phyloP scores from a whole-genome alignment of 2,113 vertebrate species.

The Trogon surrucura region DNA sequence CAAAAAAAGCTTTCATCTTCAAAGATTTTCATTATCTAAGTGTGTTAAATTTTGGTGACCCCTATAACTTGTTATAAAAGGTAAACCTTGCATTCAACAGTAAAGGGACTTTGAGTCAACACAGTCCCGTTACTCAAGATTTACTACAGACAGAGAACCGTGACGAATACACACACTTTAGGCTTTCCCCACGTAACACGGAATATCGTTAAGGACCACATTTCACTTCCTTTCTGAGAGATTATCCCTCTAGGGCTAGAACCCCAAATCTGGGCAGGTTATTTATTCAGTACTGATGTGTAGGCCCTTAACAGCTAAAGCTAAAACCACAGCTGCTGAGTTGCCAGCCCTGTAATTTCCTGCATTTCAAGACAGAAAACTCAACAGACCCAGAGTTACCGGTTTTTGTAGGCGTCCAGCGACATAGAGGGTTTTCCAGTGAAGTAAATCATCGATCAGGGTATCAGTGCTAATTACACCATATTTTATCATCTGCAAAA shows the following conservation, averaged over 20 bases:
- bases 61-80: not conserved
- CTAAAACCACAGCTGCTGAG: not conserved
- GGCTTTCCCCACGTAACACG: not conserved
- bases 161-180: not conserved
- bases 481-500: conserved; percentile 91
- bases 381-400: conserved; percentile 70
- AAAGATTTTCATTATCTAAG: not conserved
- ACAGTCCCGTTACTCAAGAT: not conserved
- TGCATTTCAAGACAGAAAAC: not conserved
- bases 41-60: not conserved
- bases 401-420: conserved; percentile 96
- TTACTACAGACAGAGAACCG: not conserved
- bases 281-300: not conserved
- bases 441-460: conserved; percentile 89
- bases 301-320: not conserved
- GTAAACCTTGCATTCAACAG: not conserved
- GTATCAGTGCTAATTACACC: conserved; percentile 89
- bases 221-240: not conserved
- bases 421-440: conserved; percentile 93
- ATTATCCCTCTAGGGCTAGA: not conserved
- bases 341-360: not conserved
- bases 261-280: not conserved
- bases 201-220: not conserved
- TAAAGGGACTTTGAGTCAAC: not conserved
- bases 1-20: not conserved